Base-by-base conservation (phyloP, 2,113 vertebrate genomes). In the Prolemur simus region DNA sequence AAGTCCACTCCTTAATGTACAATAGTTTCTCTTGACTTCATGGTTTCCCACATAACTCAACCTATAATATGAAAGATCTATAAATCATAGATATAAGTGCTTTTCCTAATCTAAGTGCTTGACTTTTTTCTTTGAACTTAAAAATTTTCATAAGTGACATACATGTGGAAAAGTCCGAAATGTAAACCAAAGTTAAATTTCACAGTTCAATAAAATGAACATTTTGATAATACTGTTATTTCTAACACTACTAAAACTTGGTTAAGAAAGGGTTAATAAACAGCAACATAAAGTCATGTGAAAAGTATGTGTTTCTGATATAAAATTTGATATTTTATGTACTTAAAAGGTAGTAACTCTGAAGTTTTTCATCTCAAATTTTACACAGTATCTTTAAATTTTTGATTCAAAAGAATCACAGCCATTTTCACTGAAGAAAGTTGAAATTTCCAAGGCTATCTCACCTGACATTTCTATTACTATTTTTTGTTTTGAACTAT, bases 301-400 rank as follows among this genome's bases (percentile, higher is more conserved):
- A 93, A 91, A 90, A 71, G 4, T 37, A 81, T 29, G 69, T 32
- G 54, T 64, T 92, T 94, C 45, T 87, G 69, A 47, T 76, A 86
- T 77, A 87, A 94, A 56, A 20, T 39, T 69, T 87, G 37, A 83
- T 34, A 94, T 42, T 81, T 71, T 49, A 47, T 15, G 0, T 76
- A 84, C 64, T 81, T 91, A 42, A 94, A 87, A 92, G 86, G 7
- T 60, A 66, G 37, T 29, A 60, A 87, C 34, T 74, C 45, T n/a
- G 4, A 94, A 68, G 6, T 76, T 94, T 71, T 92, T 92, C 25
- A 86, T 37, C 34, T 96, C 54, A 83, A 6, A 94, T 94, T 96
- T 64, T n/a, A 89, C 37, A 37, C 0, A 32, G 12, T 73, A 66
- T 83, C 63, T 87, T 96, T 94, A 93, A 91, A 91, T 4, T 25